These are phyloP conservation scores for Dipus sagitta DNA, from an alignment of 2,797 vertebrate species.

Conservation along the genomic window DNA sequence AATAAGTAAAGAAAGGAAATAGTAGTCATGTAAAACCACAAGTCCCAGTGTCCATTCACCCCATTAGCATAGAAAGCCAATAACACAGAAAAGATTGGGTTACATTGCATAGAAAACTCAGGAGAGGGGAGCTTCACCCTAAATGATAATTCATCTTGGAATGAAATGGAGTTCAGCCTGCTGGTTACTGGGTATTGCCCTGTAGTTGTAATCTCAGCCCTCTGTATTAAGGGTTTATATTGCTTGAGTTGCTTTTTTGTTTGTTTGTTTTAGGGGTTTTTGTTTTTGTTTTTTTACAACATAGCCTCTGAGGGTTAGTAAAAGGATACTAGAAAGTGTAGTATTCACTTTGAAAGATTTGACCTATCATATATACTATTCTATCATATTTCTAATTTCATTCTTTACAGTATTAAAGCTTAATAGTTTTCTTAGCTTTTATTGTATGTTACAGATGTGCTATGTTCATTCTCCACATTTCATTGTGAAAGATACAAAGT, in stretches of 20 bases:
- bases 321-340: not conserved
- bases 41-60: not conserved
- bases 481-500: not conserved
- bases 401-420: not conserved
- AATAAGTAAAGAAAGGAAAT: conserved; percentile 34
- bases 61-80: not conserved
- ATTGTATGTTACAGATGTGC: not conserved
- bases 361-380: not conserved
- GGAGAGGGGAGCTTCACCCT: not conserved
- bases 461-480: not conserved
- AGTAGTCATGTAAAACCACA: not conserved
- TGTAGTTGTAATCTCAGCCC: not conserved
- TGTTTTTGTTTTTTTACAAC: no score
- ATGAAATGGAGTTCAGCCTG: not conserved
- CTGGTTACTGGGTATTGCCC: no score
- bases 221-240: not conserved
- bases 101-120: not conserved
- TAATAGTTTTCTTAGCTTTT: not conserved
- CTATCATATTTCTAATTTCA: not conserved
- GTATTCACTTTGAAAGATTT: not conserved
- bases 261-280: no score
- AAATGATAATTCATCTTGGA: not conserved
- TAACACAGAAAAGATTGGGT: not conserved
- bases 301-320: not conserved
- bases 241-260: not conserved